These are phyloP conservation scores for Troides aeacus DNA, from an alignment of 2,888 invertebrate genomes.

Conservation along the genomic window DNA sequence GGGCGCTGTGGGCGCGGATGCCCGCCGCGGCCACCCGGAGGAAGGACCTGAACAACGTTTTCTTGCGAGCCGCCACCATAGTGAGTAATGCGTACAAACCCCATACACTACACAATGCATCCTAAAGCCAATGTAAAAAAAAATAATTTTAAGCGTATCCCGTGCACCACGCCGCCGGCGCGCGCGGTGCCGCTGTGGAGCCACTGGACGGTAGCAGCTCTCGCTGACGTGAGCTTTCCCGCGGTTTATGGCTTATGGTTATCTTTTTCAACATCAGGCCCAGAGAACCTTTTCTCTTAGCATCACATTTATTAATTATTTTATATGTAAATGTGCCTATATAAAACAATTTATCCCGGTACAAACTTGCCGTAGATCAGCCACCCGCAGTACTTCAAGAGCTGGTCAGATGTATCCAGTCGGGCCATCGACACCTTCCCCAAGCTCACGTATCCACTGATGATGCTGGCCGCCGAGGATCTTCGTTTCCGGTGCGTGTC, in stretches of 20 bases:
- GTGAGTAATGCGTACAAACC: slow-evolving; percentile 42
- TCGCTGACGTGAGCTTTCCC: neutral
- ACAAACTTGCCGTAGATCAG: slow-evolving; percentile 43
- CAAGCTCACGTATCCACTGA: slow-evolving; percentile 62
- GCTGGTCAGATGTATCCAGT: slow-evolving; percentile 58
- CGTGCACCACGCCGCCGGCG: too few relatives aligned
- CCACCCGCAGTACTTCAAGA: slow-evolving; percentile 57
- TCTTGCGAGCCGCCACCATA: slow-evolving; percentile 49
- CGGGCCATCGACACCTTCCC: slow-evolving; percentile 65
- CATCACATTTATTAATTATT: too few relatives aligned
- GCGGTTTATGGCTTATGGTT: neutral
- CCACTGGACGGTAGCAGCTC: neutral
- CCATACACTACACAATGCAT: too few relatives aligned
- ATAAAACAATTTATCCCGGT: neutral
- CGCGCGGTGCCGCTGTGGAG: neutral
- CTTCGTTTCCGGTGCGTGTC: slow-evolving; percentile 51
- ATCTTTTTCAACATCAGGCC: too few relatives aligned
- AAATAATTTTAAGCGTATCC: too few relatives aligned
- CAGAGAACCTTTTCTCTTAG: too few relatives aligned
- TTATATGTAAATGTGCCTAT: too few relatives aligned
- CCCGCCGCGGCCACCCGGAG: slow-evolving; percentile 52
- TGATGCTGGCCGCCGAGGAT: slow-evolving; percentile 59
- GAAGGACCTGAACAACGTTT: slow-evolving; percentile 51
- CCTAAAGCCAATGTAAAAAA: too few relatives aligned
- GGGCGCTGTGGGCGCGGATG: slow-evolving; percentile 42